A percentile compares a stretch with the other conserved stretches of the same genome.
These are phyloP conservation scores for Agrilus cyanescens DNA, from an alignment of 2,888 invertebrate genomes.

Conservation along the genomic window DNA sequence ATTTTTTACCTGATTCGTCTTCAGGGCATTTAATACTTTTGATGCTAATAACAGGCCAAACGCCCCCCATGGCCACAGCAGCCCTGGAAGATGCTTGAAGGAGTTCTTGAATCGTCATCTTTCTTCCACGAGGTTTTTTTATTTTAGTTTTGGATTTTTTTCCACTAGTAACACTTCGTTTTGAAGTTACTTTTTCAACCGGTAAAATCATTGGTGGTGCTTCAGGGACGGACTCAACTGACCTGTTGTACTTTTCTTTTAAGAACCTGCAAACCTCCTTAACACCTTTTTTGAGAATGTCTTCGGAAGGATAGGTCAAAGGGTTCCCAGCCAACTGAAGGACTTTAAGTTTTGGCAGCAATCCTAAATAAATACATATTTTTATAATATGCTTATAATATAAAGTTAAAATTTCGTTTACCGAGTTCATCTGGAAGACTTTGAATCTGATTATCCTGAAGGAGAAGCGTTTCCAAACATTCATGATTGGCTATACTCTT, in stretches of 20 bases:
- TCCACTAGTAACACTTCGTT: conserved; percentile 6
- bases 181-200: conserved; percentile 8
- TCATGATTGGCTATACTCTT: conserved; percentile 43
- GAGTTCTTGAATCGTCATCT: conserved; percentile 10
- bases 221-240: background rate
- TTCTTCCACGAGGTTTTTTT: conserved; percentile 1
- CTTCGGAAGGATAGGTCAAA: conserved; percentile 43
- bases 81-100: conserved; percentile 6
- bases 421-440: conserved; percentile 51
- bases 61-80: background rate
- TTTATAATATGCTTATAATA: background rate
- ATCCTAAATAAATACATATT: conserved; percentile 25
- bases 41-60: conserved; percentile 8
- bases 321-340: conserved; percentile 52
- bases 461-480: conserved; percentile 47
- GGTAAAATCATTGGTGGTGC: background rate
- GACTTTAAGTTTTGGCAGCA: conserved; percentile 45
- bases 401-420: conserved; percentile 17
- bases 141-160: background rate
- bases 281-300: conserved; percentile 43
- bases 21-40: conserved; percentile 4
- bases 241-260: conserved; percentile 24
- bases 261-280: conserved; percentile 25
- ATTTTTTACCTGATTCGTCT: no score
- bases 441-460: conserved; percentile 50